phyloP scores from a whole-genome alignment of 2,888 invertebrate species.

The Pyrocoelia pectoralis region DNA sequence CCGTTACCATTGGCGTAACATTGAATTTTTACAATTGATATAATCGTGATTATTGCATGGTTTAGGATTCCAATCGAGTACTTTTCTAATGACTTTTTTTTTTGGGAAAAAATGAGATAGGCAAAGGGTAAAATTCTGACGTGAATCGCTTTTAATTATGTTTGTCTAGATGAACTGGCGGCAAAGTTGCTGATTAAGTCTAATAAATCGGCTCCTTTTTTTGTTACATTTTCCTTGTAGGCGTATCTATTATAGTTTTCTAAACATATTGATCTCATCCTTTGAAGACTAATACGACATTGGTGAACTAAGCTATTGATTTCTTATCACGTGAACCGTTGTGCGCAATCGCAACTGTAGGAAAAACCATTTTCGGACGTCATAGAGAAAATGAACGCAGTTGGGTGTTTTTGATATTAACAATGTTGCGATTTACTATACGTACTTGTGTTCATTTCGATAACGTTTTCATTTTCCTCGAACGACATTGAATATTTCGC shows the following conservation, averaged over 20 bases:
- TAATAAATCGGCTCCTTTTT: too few species aligned
- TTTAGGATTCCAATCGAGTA: too few species aligned
- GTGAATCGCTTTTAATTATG: too few species aligned
- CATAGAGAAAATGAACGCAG: constrained; percentile 31
- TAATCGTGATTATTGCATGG: too few species aligned
- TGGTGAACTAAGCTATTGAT: constrained; percentile 40
- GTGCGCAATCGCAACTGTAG: constrained; percentile 26
- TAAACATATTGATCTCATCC: constrained; percentile 35
- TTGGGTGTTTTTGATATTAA: constrained; percentile 36
- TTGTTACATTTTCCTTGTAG: constrained; percentile 14
- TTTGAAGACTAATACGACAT: constrained; percentile 32
- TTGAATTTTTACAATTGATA: neutral
- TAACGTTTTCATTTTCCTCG: constrained; percentile 9
- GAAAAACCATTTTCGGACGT: constrained; percentile 26
- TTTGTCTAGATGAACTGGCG: too few species aligned
- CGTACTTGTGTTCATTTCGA: constrained; percentile 13
- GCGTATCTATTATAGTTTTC: constrained; percentile 17
- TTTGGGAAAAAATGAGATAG: too few species aligned
- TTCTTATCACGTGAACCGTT: constrained; percentile 35
- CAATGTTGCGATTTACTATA: constrained; percentile 22
- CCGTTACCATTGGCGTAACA: too few species aligned
- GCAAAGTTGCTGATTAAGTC: too few species aligned
- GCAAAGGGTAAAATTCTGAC: too few species aligned
- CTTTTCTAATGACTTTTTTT: too few species aligned
- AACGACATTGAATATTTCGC: neutral